Percentiles rank a stretch among this genome's conserved stretches.
These are phyloP conservation scores for Apis laboriosa DNA, from an alignment of 1,140 invertebrate species.

Conservation along the genomic window DNA sequence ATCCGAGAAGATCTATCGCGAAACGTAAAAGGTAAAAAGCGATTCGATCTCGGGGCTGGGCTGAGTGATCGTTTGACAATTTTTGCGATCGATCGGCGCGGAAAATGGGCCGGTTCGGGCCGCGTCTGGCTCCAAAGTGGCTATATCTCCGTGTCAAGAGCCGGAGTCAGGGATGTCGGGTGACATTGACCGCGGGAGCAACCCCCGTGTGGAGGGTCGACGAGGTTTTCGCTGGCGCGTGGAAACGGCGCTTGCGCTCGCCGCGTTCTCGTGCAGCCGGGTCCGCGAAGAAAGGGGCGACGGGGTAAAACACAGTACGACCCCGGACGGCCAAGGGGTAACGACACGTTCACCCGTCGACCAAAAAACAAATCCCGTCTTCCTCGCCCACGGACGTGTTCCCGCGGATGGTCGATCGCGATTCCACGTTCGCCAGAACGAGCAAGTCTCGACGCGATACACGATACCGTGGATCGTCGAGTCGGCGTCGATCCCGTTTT, in stretches of 20 bases:
- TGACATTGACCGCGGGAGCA: slow-evolving; percentile 78
- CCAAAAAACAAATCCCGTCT: slow-evolving; percentile 5
- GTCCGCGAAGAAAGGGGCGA: slow-evolving; percentile 63
- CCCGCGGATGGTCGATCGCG: slow-evolving; percentile 41
- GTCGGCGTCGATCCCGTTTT: not conserved
- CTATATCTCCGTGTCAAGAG: slow-evolving; percentile 67
- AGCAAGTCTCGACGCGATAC: not conserved
- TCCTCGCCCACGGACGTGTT: slow-evolving; percentile 17
- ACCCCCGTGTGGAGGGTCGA: slow-evolving; percentile 63
- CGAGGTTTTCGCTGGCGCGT: slow-evolving; percentile 69
- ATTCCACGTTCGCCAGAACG: not conserved
- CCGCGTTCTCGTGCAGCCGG: slow-evolving; percentile 59
- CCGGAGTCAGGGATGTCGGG: slow-evolving; percentile 72
- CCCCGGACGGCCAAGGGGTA: slow-evolving; percentile 74
- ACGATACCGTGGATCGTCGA: not conserved
- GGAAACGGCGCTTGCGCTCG: slow-evolving; percentile 70
- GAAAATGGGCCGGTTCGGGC: slow-evolving; percentile 54
- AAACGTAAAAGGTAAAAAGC: too few relatives aligned
- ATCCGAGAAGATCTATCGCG: too few relatives aligned
- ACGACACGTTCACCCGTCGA: slow-evolving; percentile 38
- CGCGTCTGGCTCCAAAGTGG: slow-evolving; percentile 55
- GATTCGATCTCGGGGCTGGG: too few relatives aligned
- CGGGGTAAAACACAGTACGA: slow-evolving; percentile 73
- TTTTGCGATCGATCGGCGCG: not conserved
- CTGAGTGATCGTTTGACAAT: not conserved